Percentiles rank a stretch among this genome's conserved stretches.
phyloP scores from a whole-genome alignment of 2,113 vertebrate genomes.

The Nerophis lumbriciformis region DNA sequence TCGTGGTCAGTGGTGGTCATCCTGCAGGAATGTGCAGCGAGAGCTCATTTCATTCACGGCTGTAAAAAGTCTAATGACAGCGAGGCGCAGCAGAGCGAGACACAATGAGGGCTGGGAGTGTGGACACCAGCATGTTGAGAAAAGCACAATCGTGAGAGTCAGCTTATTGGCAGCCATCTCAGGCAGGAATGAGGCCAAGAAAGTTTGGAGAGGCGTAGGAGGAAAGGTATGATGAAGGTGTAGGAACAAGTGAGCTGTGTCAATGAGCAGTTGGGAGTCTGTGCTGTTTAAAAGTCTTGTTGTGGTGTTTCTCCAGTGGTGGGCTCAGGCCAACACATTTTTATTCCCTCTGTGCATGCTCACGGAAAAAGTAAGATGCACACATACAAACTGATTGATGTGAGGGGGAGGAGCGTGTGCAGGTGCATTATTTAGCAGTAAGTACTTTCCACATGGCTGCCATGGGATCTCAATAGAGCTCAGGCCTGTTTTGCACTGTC shows the following conservation, averaged over 20 bases:
- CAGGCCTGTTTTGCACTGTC: conserved; percentile 63
- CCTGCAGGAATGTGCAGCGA: conserved; percentile 61
- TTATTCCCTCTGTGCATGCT: conserved; percentile 48
- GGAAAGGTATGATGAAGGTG: conserved; percentile 32
- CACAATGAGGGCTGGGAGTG: conserved; percentile 51
- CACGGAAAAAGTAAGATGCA: background rate
- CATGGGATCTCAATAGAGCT: conserved; percentile 60
- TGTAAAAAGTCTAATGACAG: conserved; percentile 52
- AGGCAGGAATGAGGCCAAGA: conserved; percentile 48
- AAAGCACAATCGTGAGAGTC: conserved; percentile 44
- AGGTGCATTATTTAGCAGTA: conserved; percentile 65
- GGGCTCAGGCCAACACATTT: conserved; percentile 52
- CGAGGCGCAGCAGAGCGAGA: conserved; percentile 52
- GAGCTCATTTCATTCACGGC: conserved; percentile 62
- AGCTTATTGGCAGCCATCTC: conserved; percentile 47
- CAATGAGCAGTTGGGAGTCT: conserved; percentile 25
- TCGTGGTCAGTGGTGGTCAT: conserved; percentile 51
- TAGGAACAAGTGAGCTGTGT: conserved; percentile 29
- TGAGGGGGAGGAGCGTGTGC: conserved; percentile 26
- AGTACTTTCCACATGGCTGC: conserved; percentile 65
- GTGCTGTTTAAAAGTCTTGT: conserved; percentile 31
- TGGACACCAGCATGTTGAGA: conserved; percentile 24
- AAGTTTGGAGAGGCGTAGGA: conserved; percentile 27
- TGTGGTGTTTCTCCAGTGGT: conserved; percentile 47
- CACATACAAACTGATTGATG: conserved; percentile 35